A percentile compares a stretch with the other conserved stretches of the same genome.
Conservation (phyloP, 2,888 invertebrate genomes). For the Hipparchia sbordonii region DNA sequence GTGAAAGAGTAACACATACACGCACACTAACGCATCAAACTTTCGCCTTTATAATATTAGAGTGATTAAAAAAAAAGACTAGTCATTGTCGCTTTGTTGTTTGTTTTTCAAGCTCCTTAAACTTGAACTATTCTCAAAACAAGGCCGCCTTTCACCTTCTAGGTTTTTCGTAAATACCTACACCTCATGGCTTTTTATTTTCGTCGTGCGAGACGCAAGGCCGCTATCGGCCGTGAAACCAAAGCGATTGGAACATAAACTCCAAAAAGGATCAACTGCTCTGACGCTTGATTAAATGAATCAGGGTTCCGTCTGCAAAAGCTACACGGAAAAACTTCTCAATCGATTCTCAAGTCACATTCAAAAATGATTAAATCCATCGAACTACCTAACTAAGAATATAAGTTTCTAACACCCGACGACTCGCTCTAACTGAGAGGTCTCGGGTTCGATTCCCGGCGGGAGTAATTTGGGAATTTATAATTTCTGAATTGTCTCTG, state of each 20-base stretch:
- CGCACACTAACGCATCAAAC: too few species aligned
- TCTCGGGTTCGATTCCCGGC: too few species aligned
- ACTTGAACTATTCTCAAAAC: constrained; percentile 33
- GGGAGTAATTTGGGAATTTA: too few species aligned
- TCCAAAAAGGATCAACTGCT: constrained; percentile 31
- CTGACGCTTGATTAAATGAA: constrained; percentile 34
- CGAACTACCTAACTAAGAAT: background rate
- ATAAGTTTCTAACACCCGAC: too few species aligned
- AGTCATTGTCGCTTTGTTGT: background rate
- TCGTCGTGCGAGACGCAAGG: constrained; percentile 37
- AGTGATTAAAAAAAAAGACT: background rate
- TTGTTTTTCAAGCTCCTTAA: constrained; percentile 13
- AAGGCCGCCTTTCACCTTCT: constrained; percentile 39
- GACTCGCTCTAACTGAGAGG: too few species aligned
- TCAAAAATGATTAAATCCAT: background rate
- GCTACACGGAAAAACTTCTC: background rate
- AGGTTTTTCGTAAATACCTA: constrained; percentile 31
- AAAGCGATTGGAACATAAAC: constrained; percentile 32
- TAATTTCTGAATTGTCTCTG: too few species aligned
- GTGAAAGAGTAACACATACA: too few species aligned
- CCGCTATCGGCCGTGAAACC: constrained; percentile 34
- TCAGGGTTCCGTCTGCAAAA: constrained; percentile 26
- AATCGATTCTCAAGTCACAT: background rate
- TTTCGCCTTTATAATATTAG: too few species aligned
- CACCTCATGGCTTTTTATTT: constrained; percentile 39